phyloP scores from a whole-genome alignment of 2,113 vertebrate genomes.

The Hippocampus comes region DNA sequence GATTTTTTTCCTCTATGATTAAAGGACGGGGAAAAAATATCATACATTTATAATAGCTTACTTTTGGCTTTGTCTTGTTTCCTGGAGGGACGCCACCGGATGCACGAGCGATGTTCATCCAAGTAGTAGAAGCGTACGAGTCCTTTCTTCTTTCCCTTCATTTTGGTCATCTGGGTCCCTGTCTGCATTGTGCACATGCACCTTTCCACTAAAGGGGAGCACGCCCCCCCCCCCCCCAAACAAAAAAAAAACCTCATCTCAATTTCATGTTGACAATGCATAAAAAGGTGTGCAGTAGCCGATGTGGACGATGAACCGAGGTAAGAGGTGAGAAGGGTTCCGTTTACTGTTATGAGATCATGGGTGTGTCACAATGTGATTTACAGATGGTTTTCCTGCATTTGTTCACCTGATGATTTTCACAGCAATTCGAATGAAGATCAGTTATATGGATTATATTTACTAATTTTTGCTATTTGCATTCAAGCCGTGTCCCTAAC shows the following conservation, averaged over 20 bases:
- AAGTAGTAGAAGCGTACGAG: constrained; percentile 87
- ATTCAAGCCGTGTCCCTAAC: no score
- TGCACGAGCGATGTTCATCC: constrained; percentile 91
- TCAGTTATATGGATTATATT: no score
- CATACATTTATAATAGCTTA: constrained; percentile 63
- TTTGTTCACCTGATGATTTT: no score
- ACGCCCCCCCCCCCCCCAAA: neutral
- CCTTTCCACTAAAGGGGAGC: constrained; percentile 59
- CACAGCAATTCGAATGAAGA: no score
- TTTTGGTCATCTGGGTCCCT: constrained; percentile 90
- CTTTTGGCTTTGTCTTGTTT: constrained; percentile 96
- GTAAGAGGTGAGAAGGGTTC: neutral
- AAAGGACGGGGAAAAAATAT: neutral
- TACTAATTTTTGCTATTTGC: no score
- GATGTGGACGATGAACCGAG: neutral
- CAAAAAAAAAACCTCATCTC: neutral
- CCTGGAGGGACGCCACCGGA: constrained; percentile 92
- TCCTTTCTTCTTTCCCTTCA: constrained; percentile 88
- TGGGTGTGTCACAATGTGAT: constrained; percentile 33
- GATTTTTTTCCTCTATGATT: no score
- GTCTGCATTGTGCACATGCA: constrained; percentile 87
- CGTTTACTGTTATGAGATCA: constrained; percentile 44
- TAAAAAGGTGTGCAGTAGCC: neutral
- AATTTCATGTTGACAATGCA: neutral
- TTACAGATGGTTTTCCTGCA: constrained; percentile 5